Conservation (phyloP, 2,113 vertebrate species). For the Cheirogaleus medius region DNA sequence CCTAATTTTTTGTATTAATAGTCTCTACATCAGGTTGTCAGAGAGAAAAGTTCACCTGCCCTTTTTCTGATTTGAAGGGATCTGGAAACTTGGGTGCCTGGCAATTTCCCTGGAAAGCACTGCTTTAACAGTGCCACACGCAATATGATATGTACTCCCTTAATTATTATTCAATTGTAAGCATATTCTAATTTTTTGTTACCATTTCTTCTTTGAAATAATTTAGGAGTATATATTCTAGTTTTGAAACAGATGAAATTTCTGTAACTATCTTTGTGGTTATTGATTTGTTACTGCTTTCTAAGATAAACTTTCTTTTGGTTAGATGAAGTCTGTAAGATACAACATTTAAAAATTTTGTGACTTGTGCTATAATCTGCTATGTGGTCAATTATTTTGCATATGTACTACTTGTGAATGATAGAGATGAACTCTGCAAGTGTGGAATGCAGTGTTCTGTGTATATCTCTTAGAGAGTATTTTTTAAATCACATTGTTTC, state of each 20-base stretch:
- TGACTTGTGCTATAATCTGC: background rate
- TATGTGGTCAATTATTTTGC: background rate
- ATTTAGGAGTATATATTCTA: background rate
- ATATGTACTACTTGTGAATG: background rate
- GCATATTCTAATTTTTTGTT: background rate
- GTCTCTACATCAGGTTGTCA: background rate
- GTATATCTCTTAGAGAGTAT: background rate
- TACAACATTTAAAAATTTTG: background rate
- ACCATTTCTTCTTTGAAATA: background rate
- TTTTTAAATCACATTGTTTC: background rate
- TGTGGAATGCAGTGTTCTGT: background rate
- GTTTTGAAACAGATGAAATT: background rate
- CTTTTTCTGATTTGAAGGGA: background rate
- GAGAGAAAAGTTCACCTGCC: background rate
- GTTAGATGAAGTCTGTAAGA: background rate
- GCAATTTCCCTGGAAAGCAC: background rate
- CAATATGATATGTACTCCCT: background rate
- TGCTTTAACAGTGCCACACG: background rate
- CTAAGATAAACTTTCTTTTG: background rate
- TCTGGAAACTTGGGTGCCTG: fast-evolving
- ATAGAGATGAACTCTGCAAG: background rate
- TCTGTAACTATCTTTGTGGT: background rate
- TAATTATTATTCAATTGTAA: background rate
- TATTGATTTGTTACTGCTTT: background rate
- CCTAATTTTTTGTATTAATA: background rate